These are phyloP conservation scores for Misgurnus anguillicaudatus DNA, from an alignment of 2,113 vertebrate species.

Conservation along the genomic window DNA sequence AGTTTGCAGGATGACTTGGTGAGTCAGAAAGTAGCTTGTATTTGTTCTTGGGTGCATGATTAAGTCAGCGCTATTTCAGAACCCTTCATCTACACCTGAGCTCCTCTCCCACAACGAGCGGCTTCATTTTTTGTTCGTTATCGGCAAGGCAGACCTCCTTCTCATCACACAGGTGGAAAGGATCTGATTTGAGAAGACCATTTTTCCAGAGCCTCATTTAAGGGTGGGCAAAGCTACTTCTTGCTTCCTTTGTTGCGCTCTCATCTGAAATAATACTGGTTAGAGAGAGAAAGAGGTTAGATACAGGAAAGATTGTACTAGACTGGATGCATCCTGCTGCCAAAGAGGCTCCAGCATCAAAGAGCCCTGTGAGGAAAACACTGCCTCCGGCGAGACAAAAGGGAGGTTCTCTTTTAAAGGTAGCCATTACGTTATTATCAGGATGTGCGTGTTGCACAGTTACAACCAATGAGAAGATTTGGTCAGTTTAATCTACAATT, in stretches of 20 bases:
- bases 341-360: conserved; percentile 55
- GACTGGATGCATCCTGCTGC: conserved; percentile 56
- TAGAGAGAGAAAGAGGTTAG: conserved; percentile 52
- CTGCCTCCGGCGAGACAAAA: conserved; percentile 23
- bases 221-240: conserved; percentile 43
- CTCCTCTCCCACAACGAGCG: conserved; percentile 28
- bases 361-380: conserved; percentile 45
- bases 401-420: not conserved
- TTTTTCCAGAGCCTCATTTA: conserved; percentile 52
- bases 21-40: conserved; percentile 23
- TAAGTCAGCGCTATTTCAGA: conserved; percentile 46
- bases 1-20: not conserved
- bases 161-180: conserved; percentile 29
- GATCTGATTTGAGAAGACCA: conserved; percentile 49
- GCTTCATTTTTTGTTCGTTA: conserved; percentile 32
- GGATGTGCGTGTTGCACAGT: not conserved
- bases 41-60: conserved; percentile 44
- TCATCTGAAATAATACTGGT: conserved; percentile 41
- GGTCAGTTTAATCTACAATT: no score
- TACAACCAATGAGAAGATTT: no score
- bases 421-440: conserved; percentile 37
- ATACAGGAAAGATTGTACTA: conserved; percentile 57
- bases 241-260: conserved; percentile 49
- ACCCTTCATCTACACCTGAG: conserved; percentile 43
- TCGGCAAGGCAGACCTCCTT: conserved; percentile 39